These are phyloP conservation scores for Bugulina stolonifera DNA, from an alignment of 2,888 invertebrate genomes.

Conservation along the genomic window DNA sequence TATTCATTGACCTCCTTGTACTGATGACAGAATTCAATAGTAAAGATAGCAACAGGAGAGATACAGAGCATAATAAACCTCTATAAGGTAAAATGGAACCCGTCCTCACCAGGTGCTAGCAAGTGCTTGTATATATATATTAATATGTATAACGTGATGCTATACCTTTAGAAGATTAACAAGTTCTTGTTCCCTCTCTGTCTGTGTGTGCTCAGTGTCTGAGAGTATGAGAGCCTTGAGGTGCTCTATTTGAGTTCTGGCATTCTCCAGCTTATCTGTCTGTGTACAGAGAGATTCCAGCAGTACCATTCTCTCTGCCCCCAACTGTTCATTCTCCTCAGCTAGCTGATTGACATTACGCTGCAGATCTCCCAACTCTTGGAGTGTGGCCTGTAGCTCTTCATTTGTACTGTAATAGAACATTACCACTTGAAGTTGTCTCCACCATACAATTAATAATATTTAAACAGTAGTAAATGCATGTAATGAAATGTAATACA, in stretches of 20 bases:
- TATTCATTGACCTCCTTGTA: too few species aligned
- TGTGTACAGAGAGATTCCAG: slow-evolving; percentile 84
- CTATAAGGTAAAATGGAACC: too few species aligned
- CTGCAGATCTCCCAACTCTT: slow-evolving; percentile 84
- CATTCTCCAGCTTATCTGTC: slow-evolving; percentile 83
- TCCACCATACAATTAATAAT: too few species aligned
- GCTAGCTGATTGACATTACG: slow-evolving; percentile 78
- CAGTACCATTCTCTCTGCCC: slow-evolving; percentile 81
- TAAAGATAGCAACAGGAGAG: too few species aligned
- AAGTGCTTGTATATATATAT: too few species aligned
- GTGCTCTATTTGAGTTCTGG: slow-evolving; percentile 75
- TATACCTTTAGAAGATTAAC: slow-evolving; percentile 66
- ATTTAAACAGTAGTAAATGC: too few species aligned
- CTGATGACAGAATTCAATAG: too few species aligned
- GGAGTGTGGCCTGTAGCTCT: slow-evolving; percentile 75
- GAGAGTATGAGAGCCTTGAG: slow-evolving; percentile 66
- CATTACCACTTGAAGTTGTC: too few species aligned
- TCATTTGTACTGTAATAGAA: slow-evolving; percentile 44
- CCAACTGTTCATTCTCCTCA: slow-evolving; percentile 76
- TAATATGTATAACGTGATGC: too few species aligned
- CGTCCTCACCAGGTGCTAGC: too few species aligned
- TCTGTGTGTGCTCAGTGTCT: slow-evolving; percentile 57
- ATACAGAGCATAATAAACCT: too few species aligned
- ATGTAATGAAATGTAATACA: too few species aligned
- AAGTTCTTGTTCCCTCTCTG: slow-evolving; percentile 60